Conservation (phyloP, 2,113 vertebrate species). For the Poecile atricapillus region DNA sequence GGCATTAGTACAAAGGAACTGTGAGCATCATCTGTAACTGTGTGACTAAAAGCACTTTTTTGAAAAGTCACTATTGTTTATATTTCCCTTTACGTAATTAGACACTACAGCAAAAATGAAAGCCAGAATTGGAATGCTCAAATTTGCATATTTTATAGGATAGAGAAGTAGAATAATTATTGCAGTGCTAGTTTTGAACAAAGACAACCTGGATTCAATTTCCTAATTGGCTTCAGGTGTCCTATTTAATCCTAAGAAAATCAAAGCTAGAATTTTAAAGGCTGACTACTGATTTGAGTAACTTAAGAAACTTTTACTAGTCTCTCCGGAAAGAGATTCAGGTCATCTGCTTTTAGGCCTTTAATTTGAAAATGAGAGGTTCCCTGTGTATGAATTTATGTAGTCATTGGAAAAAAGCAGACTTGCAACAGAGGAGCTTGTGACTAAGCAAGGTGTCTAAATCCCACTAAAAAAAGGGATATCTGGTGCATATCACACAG, state of each 20-base stretch:
- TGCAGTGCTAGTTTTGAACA: background rate
- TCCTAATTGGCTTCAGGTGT: background rate
- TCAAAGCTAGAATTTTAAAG: background rate
- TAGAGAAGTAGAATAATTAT: background rate
- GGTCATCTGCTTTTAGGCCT: background rate
- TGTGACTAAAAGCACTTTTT: background rate
- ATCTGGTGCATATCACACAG: background rate
- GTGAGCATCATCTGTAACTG: background rate
- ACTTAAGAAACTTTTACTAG: background rate
- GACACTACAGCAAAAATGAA: background rate
- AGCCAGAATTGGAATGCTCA: background rate
- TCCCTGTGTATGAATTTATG: background rate
- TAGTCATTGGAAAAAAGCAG: background rate
- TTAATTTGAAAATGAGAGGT: background rate
- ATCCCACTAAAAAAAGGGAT: background rate
- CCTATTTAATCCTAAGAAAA: constrained; percentile 1
- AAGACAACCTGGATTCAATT: background rate
- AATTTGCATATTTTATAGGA: background rate
- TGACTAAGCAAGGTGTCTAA: background rate
- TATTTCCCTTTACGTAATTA: background rate
- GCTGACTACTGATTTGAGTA: background rate
- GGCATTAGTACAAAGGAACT: background rate
- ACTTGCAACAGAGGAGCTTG: background rate
- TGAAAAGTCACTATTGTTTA: background rate
- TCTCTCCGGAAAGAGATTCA: background rate